Percentiles rank a stretch among this genome's conserved stretches.
phyloP scores from a whole-genome alignment of 2,113 vertebrate species.

The Athene cunicularia region DNA sequence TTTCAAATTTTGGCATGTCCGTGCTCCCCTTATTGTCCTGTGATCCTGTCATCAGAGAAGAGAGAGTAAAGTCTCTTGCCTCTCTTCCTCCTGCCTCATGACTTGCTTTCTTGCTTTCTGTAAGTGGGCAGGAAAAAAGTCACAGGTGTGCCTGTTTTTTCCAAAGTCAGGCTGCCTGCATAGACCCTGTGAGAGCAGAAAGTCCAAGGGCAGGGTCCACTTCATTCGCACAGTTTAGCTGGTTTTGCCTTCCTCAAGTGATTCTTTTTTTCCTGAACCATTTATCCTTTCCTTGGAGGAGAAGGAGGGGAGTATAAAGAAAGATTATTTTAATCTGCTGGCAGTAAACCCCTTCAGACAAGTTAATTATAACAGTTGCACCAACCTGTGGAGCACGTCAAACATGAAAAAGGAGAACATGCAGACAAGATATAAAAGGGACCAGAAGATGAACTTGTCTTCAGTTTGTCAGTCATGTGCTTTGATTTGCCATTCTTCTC shows the following conservation, averaged over 20 bases:
- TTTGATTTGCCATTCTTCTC: conserved; percentile 12
- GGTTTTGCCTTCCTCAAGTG: not conserved
- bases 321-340: not conserved
- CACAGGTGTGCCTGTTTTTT: not conserved
- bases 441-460: not conserved
- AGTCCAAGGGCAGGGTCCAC: not conserved
- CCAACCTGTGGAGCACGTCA: not conserved
- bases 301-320: not conserved
- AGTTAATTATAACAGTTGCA: not conserved
- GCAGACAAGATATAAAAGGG: not conserved
- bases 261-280: not conserved
- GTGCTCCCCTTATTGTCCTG: not conserved
- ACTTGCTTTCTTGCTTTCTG: not conserved
- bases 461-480: not conserved
- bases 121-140: not conserved
- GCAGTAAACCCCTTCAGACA: not conserved
- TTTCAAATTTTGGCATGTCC: not conserved
- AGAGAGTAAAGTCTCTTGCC: not conserved
- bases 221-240: not conserved
- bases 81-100: not conserved
- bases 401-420: conserved; percentile 6
- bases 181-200: not conserved
- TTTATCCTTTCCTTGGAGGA: not conserved
- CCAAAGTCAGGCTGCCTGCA: not conserved
- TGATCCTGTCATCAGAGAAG: not conserved